A percentile compares a stretch with the other conserved stretches of the same genome.
phyloP scores from a whole-genome alignment of 2,797 vertebrate species.

The Melopsittacus undulatus region DNA sequence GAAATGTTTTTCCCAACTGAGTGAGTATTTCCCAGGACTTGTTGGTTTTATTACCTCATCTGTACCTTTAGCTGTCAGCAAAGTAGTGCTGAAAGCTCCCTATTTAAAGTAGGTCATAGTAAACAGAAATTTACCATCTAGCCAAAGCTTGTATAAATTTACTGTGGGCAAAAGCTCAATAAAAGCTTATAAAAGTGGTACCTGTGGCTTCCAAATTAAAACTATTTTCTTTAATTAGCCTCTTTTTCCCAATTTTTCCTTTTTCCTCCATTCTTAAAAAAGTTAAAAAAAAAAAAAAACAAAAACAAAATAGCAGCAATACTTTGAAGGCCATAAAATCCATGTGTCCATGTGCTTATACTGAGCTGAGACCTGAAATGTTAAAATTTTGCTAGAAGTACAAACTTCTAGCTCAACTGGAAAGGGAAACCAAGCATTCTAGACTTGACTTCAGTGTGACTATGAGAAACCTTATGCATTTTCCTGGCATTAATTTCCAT shows the following conservation, averaged over 20 bases:
- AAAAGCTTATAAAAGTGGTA: constrained; percentile 72
- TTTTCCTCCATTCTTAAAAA: neutral
- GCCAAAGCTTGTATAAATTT: constrained; percentile 62
- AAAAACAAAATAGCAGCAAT: too few relatives aligned
- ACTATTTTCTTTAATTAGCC: constrained; percentile 71
- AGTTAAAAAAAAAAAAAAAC: too few relatives aligned
- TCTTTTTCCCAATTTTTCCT: constrained; percentile 56
- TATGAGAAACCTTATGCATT: neutral
- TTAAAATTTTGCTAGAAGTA: too few relatives aligned
- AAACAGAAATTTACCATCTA: constrained; percentile 37
- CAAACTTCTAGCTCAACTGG: neutral
- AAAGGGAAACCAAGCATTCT: constrained; percentile 6
- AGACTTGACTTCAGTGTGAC: neutral
- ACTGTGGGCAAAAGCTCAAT: constrained; percentile 62
- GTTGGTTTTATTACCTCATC: constrained; percentile 67
- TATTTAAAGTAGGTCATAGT: constrained; percentile 52
- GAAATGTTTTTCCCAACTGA: constrained; percentile 40
- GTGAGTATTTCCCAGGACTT: constrained; percentile 44
- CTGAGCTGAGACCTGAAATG: too few relatives aligned
- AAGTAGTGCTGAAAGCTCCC: constrained; percentile 46
- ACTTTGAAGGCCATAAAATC: too few relatives aligned
- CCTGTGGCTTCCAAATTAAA: constrained; percentile 73
- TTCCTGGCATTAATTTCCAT: neutral
- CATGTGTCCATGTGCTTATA: too few relatives aligned
- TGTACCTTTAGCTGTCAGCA: constrained; percentile 26